These are phyloP conservation scores for Gallinago jamesoni DNA, from an alignment of 2,113 vertebrate species.

Conservation along the genomic window DNA sequence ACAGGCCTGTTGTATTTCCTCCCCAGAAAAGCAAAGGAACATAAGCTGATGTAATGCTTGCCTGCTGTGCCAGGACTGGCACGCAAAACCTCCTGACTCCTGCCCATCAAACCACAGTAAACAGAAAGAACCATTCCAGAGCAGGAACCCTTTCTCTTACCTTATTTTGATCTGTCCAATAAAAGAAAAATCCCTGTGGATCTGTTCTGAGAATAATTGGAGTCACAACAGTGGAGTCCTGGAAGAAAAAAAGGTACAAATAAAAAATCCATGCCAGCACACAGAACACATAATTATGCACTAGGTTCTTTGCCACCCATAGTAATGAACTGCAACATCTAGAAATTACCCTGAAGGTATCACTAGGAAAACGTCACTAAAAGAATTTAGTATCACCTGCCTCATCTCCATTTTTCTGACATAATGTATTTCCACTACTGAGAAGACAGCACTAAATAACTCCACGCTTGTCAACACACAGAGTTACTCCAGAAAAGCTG, in stretches of 20 bases:
- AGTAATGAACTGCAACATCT: neutral
- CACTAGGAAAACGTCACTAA: neutral
- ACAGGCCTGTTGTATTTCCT: neutral
- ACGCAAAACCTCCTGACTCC: neutral
- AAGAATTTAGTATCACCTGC: slow-evolving; percentile 1
- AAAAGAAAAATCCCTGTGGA: slow-evolving; percentile 95
- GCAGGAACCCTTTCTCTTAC: slow-evolving; percentile 70
- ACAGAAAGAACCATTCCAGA: neutral
- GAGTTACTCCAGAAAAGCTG: neutral
- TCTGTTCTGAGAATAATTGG: slow-evolving; percentile 91
- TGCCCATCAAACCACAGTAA: neutral
- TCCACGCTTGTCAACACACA: neutral
- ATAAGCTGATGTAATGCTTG: neutral
- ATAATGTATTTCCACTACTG: neutral
- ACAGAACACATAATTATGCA: neutral
- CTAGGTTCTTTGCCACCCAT: neutral
- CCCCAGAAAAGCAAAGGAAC: neutral
- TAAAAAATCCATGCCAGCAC: neutral
- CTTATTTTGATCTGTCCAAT: slow-evolving; percentile 98
- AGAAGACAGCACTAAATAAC: neutral
- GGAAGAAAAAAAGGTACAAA: neutral
- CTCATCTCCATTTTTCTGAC: neutral
- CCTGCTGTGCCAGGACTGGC: neutral
- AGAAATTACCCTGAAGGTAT: neutral
- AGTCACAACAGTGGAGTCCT: slow-evolving; percentile 91